Conservation (phyloP, 2,113 vertebrate species). For the Clinocottus analis region DNA sequence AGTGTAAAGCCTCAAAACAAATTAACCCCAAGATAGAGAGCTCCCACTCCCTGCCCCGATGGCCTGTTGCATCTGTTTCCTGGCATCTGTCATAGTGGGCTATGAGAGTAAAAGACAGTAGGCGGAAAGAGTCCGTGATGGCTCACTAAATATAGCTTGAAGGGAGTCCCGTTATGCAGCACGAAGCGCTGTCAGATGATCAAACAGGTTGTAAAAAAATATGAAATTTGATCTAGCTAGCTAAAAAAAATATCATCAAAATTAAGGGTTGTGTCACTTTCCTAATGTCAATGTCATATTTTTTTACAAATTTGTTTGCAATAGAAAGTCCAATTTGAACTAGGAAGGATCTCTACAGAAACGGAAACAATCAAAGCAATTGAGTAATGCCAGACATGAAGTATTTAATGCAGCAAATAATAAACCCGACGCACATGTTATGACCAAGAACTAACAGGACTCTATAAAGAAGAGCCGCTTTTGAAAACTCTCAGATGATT, state of each 20-base stretch:
- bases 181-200: neutral
- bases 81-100: slow-evolving; percentile 22
- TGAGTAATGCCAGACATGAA: neutral
- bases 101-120: slow-evolving; percentile 11
- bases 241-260: neutral
- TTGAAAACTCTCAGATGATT: no score
- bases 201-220: neutral
- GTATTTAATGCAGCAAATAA: neutral
- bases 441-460: no score
- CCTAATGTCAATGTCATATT: neutral
- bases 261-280: neutral
- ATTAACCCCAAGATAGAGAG: slow-evolving; percentile 34
- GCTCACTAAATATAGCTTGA: neutral
- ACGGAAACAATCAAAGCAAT: neutral
- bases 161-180: neutral
- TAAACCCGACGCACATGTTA: no score
- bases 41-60: neutral
- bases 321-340: neutral
- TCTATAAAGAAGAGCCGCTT: no score
- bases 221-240: no score
- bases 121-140: slow-evolving; percentile 1
- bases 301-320: neutral
- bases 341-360: neutral
- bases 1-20: slow-evolving; percentile 52
- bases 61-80: slow-evolving; percentile 48